These are phyloP conservation scores for Bilobella aurantiaca DNA, from an alignment of 1,140 invertebrate genomes.

Conservation along the genomic window DNA sequence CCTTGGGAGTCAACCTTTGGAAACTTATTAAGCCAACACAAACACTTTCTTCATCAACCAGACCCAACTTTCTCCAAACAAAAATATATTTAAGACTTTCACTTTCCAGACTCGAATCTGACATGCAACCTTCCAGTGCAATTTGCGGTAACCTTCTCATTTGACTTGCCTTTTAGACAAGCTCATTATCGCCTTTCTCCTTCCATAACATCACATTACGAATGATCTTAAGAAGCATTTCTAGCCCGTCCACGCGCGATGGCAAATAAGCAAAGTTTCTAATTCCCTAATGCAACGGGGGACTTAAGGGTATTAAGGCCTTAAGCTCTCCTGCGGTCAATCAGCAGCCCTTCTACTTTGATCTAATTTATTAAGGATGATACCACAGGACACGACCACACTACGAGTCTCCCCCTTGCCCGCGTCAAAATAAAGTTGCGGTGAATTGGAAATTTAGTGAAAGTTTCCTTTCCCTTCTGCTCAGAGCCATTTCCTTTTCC, in stretches of 20 bases:
- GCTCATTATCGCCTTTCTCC: not conserved
- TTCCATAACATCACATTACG: no score
- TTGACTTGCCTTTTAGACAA: not conserved
- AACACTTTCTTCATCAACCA: not conserved
- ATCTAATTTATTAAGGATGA: not conserved
- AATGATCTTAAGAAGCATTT: no score
- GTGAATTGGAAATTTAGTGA: not conserved
- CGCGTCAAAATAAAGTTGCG: not conserved
- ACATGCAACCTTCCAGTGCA: not conserved
- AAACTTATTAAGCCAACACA: not conserved
- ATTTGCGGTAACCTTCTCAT: not conserved
- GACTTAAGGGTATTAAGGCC: not conserved
- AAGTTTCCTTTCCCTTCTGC: not conserved
- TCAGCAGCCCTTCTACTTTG: not conserved
- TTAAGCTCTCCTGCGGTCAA: not conserved
- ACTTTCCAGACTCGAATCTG: not conserved
- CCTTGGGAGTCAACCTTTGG: not conserved
- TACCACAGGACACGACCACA: not conserved
- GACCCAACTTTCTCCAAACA: not conserved
- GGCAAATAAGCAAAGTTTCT: not conserved
- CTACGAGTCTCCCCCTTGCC: not conserved
- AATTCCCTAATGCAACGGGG: not conserved
- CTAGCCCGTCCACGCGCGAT: no score
- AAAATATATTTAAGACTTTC: not conserved
- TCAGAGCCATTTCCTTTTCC: not conserved